Base-by-base conservation (phyloP, 2,113 vertebrate species). In the Prunella fulvescens region DNA sequence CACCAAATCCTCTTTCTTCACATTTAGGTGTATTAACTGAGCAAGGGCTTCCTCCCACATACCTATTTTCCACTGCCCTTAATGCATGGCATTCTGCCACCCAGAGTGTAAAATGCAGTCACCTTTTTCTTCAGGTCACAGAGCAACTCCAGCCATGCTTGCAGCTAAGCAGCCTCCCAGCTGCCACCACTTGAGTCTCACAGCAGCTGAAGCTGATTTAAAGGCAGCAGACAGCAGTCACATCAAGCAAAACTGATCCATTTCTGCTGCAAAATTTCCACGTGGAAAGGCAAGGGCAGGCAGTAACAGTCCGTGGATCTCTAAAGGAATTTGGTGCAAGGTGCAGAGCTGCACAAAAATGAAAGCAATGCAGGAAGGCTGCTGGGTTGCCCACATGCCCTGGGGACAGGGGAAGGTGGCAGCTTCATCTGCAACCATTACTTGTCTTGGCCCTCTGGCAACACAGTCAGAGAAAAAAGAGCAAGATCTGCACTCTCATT, bases 1-100 rank as follows among this genome's bases (percentile, higher is more conserved):
- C 74, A 91, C 22, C 47, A 91, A 91, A 92, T 77, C 93, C 56
- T 79, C 90, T 91, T 95, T 88, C 78, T 94, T 86, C 76, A 77
- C 42, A 23, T 85, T 66, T 69, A 87, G 62, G 22, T 95, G 58
- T 58, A 95, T 92, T 95, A 92, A 88, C 58, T 37, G 74, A 84
- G 47, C 29, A 79, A 77, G 39, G 24, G 44, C 54, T 94, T 80
- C 83, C 71, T 77, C 90, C 87, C 67, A 95, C 81, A n/a, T 44
- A 82, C 60, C 35, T 62, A 12, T 71, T 72, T 82, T 61, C 78
- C 57, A 2, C 12, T 2, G 7, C 35, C 51, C 18, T 72, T 65
- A 88, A 69, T 23, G 11, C 54, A 23, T 54, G 54, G 69, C 47
- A 56, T 90, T 80, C 82, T 74, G 60, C 61, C 72, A 88, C 56